Evolutionary conservation across 1,140 invertebrate species (phyloP), one percentile per base, ranked within the genome.

Genomic region (Drosophila subpulchrella): DNA sequence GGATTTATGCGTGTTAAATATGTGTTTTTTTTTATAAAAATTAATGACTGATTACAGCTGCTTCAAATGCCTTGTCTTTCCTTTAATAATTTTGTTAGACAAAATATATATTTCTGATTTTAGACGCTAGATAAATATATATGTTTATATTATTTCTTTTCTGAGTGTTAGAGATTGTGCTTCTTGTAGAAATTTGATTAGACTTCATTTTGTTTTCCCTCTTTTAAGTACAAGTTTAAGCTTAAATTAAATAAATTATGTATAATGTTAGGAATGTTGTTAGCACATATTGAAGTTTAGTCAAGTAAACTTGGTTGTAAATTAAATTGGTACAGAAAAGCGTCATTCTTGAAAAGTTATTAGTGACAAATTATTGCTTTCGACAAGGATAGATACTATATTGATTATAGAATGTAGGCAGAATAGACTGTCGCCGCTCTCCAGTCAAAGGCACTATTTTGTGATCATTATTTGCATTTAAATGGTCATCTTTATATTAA

Each of bases 121-220:
- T 63, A 66, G 68, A 68, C 30, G 46, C 59, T 82, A 71, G 63
- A 56, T 79, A 79, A 74, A 60, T 74, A 58, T 80, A 27, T 74
- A 30, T 63, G 12, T 67, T 32, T 77, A 60, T 63, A 32, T 44
- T 59, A 20, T 47, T 38, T 54, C 13, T 34, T 55, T 73, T 81
- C 51, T 66, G 57, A 76, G 59, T 59, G 58, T 74, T 68, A 54
- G 34, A 76, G 76, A 79, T 75, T 70, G 57, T 79, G 75, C 75
- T 86, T 88, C 80, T 88, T 83, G 44, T 54, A 89, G 84, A 88
- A 88, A 80, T 88, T 89, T 89, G 83, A 88, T 88, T 88, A 84
- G 84, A 36, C 48, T 71, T 71, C n/a, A 27, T 39, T 70, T 30
- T 41, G 56, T 54, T 55, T 63, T 76, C 51, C 51, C 56, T 75